phyloP scores from a whole-genome alignment of 2,888 invertebrate species.

The Lucinisca nassula region DNA sequence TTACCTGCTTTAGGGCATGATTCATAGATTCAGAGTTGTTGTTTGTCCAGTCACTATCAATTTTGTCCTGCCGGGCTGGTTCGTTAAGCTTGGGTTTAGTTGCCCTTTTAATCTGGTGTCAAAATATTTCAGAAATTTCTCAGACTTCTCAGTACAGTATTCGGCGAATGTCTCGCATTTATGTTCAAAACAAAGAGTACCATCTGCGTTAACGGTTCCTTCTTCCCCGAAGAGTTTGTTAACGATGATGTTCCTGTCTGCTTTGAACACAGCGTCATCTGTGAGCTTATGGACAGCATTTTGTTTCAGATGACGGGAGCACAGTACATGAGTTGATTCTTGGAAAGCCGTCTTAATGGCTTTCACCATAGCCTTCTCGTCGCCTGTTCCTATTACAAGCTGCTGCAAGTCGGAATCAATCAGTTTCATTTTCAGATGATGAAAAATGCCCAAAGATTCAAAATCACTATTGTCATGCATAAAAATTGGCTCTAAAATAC shows the following conservation, averaged over 20 bases:
- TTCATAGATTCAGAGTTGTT: slow-evolving; percentile 32
- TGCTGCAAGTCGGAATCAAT: slow-evolving; percentile 4
- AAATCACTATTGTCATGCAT: slow-evolving; percentile 45
- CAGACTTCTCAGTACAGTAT: background rate
- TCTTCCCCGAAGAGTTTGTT: slow-evolving; percentile 28
- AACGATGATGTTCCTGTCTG: slow-evolving; percentile 16
- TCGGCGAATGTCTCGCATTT: background rate
- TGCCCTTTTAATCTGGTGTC: background rate
- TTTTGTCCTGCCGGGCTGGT: background rate
- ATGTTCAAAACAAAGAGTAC: slow-evolving; percentile 24
- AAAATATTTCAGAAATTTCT: background rate
- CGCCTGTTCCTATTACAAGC: slow-evolving; percentile 24
- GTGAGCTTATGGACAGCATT: slow-evolving; percentile 9
- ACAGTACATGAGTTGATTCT: slow-evolving; percentile 27
- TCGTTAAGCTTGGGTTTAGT: background rate
- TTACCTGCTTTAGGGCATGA: background rate
- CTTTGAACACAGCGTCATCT: slow-evolving; percentile 24
- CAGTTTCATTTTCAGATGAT: slow-evolving; percentile 49
- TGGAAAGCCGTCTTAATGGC: background rate
- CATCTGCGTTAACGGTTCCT: slow-evolving; percentile 30
- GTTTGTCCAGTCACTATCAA: background rate
- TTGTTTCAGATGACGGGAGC: slow-evolving; percentile 26
- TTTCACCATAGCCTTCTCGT: background rate
- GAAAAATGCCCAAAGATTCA: slow-evolving; percentile 35
- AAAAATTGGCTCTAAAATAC: slow-evolving; percentile 37